Conservation (phyloP, 2,113 vertebrate genomes). For the Phocoena phocoena region DNA sequence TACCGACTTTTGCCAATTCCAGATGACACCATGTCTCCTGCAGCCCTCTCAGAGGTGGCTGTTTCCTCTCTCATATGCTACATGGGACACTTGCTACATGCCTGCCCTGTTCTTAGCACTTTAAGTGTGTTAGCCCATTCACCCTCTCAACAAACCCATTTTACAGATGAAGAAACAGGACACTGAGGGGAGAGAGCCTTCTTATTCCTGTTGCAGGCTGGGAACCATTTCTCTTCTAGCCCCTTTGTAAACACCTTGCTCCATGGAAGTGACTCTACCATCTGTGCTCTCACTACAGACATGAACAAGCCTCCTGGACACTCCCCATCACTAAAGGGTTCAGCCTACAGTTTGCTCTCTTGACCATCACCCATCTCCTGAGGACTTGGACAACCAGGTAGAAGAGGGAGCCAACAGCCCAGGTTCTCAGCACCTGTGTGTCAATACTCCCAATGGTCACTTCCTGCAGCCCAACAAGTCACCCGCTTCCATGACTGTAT, state of each 20-base stretch:
- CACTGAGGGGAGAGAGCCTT: too few species aligned
- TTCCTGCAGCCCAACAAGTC: neutral
- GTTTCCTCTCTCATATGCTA: fast-evolving
- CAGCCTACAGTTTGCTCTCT: neutral
- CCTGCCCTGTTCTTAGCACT: neutral
- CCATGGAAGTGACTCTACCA: fast-evolving
- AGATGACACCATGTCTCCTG: fast-evolving
- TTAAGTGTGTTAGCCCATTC: too few species aligned
- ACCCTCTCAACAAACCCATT: neutral
- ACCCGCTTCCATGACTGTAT: fast-evolving
- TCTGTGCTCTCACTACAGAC: fast-evolving
- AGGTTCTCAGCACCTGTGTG: fast-evolving
- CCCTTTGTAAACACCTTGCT: neutral
- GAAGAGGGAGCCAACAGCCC: neutral
- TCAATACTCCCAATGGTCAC: neutral
- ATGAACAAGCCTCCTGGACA: neutral
- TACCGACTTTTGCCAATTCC: fast-evolving
- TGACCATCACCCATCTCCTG: neutral
- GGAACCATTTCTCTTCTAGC: neutral
- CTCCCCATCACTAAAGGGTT: fast-evolving
- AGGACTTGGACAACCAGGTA: neutral
- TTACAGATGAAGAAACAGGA: neutral
- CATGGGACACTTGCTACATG: fast-evolving
- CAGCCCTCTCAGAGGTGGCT: fast-evolving
- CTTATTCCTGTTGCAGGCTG: neutral